phyloP scores from a whole-genome alignment of 2,113 vertebrate genomes.

The Caranx ignobilis region DNA sequence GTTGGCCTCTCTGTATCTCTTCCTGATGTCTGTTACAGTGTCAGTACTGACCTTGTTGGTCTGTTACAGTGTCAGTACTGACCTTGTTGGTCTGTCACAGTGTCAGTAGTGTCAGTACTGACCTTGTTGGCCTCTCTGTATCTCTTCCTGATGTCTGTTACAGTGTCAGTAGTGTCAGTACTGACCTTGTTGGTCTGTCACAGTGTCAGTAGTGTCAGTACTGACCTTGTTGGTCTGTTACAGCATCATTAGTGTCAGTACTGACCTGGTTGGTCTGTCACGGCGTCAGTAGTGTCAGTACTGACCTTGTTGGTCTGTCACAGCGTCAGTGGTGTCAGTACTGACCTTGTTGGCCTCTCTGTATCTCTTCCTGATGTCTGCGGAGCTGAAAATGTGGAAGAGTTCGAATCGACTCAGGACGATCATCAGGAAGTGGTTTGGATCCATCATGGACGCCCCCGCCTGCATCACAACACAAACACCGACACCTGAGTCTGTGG shows the following conservation, averaged over 20 bases:
- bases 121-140: no score
- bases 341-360: slow-evolving; percentile 93
- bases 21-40: neutral
- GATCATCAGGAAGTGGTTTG: slow-evolving; percentile 98
- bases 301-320: no score
- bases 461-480: slow-evolving; percentile 79
- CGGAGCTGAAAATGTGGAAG: slow-evolving; percentile 94
- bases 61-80: neutral
- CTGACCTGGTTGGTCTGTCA: no score
- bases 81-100: neutral
- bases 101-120: no score
- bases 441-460: slow-evolving; percentile 99
- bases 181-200: no score
- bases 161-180: no score
- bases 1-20: no score
- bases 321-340: neutral
- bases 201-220: neutral
- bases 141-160: no score
- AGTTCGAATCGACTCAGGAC: slow-evolving; percentile 96
- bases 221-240: neutral
- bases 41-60: neutral
- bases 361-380: slow-evolving; percentile 93
- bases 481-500: neutral
- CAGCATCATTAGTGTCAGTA: no score
- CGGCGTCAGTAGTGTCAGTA: no score